Base-by-base conservation (phyloP, 2,113 vertebrate genomes). In the Pachycephala philippinensis region DNA sequence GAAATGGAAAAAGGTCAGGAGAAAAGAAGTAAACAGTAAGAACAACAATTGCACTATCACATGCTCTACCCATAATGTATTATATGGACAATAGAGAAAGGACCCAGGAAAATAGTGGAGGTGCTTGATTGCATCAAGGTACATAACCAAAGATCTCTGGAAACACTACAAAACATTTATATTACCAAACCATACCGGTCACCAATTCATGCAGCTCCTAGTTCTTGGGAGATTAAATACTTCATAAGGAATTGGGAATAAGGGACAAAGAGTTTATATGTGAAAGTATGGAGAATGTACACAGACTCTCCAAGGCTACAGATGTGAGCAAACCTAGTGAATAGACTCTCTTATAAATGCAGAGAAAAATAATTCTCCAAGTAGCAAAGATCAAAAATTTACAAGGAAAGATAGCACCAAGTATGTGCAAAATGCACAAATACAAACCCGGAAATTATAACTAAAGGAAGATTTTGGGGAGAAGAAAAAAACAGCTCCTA, bases 151-250 rank as follows among this genome's bases (percentile, higher is more conserved):
- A 30, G 57, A 47, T 39, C 47, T 56, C 19, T 53, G 24, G 74
- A 79, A 89, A 66, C 35, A 28, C 5, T 42, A 17, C n/a, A 23
- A 17, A 59, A 59, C n/a, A 26, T 9, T 44, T 15, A 21, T 9
- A 15, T 54, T 56, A 21, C 1, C 6, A 83, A 57, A 50, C 10
- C 27, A 42, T 0, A 0, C 10, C 18, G 5, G 9, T 49, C 50
- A 82, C 28, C 4, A 49, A 15, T 54, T 69, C 16, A 13, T 21
- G 49, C 28, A 42, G 27, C 27, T 54, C 18, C 53, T 53, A 52
- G 35, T 31, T 76, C 31, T 39, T 54, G 10, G 19, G 56, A 45
- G 47, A 24, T 15, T 3, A 31, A 70, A 69, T 30, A 31, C 15
- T 35, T 70, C 45, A 30, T 30, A 59, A 60, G 1, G 7, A 14